phyloP scores from a whole-genome alignment of 2,797 vertebrate genomes.

The Artibeus jamaicensis region DNA sequence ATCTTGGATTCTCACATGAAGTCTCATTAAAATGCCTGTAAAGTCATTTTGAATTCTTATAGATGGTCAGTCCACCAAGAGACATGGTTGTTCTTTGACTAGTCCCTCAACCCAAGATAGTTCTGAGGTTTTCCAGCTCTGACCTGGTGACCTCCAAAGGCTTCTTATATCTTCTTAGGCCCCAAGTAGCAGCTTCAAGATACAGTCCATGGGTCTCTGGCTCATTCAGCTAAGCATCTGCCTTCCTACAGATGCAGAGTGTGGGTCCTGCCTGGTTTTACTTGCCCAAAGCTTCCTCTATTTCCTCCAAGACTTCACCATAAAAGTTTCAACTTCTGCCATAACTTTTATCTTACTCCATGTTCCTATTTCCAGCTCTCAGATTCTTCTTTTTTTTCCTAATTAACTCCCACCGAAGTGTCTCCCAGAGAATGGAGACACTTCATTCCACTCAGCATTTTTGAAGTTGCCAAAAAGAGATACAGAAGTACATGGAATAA shows the following conservation, averaged over 20 bases:
- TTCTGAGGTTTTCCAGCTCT: neutral
- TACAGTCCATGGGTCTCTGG: neutral
- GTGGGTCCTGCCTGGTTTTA: neutral
- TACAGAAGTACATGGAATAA: too few species aligned
- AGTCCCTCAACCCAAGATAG: neutral
- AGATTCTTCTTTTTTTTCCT: neutral
- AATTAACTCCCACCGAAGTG: neutral
- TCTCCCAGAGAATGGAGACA: neutral
- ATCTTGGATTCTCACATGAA: neutral
- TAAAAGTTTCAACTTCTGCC: neutral
- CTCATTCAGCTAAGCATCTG: neutral
- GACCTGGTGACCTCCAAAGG: neutral
- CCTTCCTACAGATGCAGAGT: neutral
- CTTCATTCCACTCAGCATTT: neutral
- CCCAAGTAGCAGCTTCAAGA: neutral
- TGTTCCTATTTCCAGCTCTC: neutral
- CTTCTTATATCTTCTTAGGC: neutral
- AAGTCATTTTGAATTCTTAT: neutral
- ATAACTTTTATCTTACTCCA: neutral
- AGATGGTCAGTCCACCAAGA: neutral
- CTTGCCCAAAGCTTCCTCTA: neutral
- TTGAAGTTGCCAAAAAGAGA: slow-evolving; percentile 9
- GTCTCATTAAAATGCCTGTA: neutral
- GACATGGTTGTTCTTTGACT: neutral
- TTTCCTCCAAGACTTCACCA: neutral